Evolutionary conservation across 2,113 vertebrate species (phyloP).

Genomic region (Litocranius walleri): DNA sequence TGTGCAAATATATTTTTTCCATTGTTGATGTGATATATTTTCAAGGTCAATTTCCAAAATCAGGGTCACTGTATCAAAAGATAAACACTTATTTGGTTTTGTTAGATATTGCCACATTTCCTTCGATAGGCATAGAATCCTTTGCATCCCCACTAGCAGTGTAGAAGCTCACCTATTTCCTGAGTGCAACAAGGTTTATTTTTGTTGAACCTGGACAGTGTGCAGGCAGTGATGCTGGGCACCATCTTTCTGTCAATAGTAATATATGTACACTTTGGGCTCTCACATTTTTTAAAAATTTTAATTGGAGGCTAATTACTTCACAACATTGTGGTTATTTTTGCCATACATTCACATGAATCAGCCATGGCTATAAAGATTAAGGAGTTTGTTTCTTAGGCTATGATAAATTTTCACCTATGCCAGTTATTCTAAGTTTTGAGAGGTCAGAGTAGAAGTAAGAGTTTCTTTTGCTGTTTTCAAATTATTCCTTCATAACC

Average conservation of each 20-base stretch:
- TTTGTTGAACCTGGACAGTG: neutral
- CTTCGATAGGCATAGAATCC: neutral
- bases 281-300: neutral
- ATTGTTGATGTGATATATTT: neutral
- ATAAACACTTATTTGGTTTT: neutral
- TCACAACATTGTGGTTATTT: neutral
- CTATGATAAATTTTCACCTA: neutral
- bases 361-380: neutral
- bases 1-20: neutral
- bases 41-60: neutral
- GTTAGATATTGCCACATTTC: neutral
- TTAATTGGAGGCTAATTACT: neutral
- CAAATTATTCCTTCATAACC: neutral
- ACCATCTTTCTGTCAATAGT: neutral
- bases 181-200: neutral
- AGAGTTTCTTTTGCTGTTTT: neutral
- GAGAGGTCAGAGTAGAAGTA: neutral
- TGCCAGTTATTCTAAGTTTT: neutral
- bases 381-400: neutral
- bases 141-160: neutral
- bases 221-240: neutral
- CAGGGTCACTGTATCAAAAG: neutral
- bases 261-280: neutral
- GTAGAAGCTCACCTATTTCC: neutral
- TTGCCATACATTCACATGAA: neutral